phyloP scores from a whole-genome alignment of 2,888 invertebrate species.

The Dicroscelio sp. region DNA sequence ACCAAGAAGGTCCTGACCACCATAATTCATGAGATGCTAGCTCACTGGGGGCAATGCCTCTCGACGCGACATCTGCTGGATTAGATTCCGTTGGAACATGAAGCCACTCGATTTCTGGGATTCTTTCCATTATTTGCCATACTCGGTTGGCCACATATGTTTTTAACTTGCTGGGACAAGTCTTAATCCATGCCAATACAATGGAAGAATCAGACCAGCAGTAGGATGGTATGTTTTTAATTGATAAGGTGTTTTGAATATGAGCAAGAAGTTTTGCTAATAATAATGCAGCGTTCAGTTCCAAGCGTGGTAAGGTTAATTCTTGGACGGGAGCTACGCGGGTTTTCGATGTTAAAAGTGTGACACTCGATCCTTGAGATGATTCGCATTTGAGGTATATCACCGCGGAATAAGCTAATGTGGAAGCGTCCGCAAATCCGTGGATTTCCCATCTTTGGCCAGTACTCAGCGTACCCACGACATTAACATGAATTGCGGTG shows the following conservation, averaged over 20 bases:
- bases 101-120: constrained; percentile 82
- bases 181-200: constrained; percentile 81
- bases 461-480: not conserved
- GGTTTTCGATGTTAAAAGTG: constrained; percentile 2
- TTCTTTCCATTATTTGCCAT: constrained; percentile 84
- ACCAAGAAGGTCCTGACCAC: not conserved
- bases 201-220: constrained; percentile 84
- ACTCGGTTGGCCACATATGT: constrained; percentile 87
- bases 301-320: constrained; percentile 15
- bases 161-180: constrained; percentile 77
- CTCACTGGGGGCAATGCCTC: not conserved
- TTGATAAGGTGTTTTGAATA: not conserved
- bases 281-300: constrained; percentile 27
- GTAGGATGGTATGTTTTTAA: not conserved
- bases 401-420: constrained; percentile 77
- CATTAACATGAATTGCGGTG: no score
- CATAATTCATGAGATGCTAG: not conserved
- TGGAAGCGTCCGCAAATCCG: constrained; percentile 83
- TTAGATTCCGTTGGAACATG: constrained; percentile 86
- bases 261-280: constrained; percentile 1
- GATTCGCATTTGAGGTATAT: constrained; percentile 60
- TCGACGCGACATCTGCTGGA: constrained; percentile 87
- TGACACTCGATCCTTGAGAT: not conserved
- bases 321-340: constrained; percentile 33
- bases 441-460: constrained; percentile 54